Evolutionary conservation across 2,888 invertebrate genomes (phyloP).

Genomic region (Apamea sordens): DNA sequence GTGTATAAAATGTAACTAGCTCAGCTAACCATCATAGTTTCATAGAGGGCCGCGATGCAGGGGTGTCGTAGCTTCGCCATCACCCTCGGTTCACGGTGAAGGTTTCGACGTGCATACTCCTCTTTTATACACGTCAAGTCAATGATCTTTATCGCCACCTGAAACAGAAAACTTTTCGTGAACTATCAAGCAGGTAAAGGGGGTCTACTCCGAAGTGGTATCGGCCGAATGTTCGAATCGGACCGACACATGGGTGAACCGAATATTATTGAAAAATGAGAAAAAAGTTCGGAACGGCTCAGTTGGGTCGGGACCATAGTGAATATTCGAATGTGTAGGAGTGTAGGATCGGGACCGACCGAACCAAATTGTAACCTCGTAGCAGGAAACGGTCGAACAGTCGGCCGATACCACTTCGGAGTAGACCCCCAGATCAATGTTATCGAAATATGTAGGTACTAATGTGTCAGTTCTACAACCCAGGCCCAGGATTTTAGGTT

Average conservation of each 20-base stretch:
- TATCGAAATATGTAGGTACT: neutral
- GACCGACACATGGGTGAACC: too few relatives aligned
- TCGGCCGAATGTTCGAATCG: too few relatives aligned
- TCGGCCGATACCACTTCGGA: too few relatives aligned
- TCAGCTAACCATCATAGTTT: conserved; percentile 91
- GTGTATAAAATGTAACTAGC: neutral
- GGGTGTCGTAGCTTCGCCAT: conserved; percentile 93
- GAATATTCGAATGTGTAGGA: too few relatives aligned
- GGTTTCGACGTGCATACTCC: conserved; percentile 93
- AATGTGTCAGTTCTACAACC: neutral
- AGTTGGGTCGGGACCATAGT: too few relatives aligned
- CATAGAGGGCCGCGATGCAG: conserved; percentile 93
- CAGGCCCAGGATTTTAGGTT: neutral
- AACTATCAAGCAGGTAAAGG: neutral
- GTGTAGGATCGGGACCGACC: too few relatives aligned
- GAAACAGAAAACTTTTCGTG: conserved; percentile 49
- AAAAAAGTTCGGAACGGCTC: too few relatives aligned
- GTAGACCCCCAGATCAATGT: too few relatives aligned
- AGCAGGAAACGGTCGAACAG: too few relatives aligned
- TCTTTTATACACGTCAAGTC: conserved; percentile 93
- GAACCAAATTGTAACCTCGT: too few relatives aligned
- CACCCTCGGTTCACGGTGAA: conserved; percentile 93
- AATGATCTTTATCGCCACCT: conserved; percentile 94
- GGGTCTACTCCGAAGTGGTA: too few relatives aligned
- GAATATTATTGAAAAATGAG: too few relatives aligned